Percentiles rank a stretch among this genome's conserved stretches.
phyloP scores from a whole-genome alignment of 2,113 vertebrate species.

The Hymenochirus boettgeri region DNA sequence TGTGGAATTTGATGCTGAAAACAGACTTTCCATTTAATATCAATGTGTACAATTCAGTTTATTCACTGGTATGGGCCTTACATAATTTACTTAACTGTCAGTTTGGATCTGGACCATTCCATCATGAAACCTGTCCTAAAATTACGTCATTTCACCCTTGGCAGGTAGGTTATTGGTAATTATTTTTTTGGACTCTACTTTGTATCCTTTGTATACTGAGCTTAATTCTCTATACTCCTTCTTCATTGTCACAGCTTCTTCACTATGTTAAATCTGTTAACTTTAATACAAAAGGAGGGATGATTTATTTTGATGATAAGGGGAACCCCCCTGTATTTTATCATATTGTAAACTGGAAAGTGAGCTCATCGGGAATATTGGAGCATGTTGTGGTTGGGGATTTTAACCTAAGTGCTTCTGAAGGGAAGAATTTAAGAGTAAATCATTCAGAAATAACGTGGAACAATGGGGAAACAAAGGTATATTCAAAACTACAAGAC shows the following conservation, averaged over 20 bases:
- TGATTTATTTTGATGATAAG: constrained; percentile 22
- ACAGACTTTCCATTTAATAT: constrained; percentile 7
- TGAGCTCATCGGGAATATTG: neutral
- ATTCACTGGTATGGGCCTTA: constrained; percentile 30
- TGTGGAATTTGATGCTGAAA: neutral
- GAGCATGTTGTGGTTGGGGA: constrained; percentile 13
- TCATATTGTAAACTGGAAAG: constrained; percentile 25
- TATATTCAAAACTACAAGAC: no score
- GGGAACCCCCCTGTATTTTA: constrained; percentile 22
- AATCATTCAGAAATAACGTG: constrained; percentile 6
- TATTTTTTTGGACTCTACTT: no score
- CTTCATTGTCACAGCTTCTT: constrained; percentile 53
- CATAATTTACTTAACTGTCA: constrained; percentile 14
- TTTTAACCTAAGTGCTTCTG: constrained; percentile 8
- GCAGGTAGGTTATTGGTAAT: constrained; percentile 32
- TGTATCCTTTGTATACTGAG: no score
- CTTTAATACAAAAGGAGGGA: constrained; percentile 52
- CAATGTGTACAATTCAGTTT: constrained; percentile 32
- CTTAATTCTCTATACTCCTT: neutral
- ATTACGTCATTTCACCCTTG: constrained; percentile 27
- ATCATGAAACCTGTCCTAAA: constrained; percentile 17
- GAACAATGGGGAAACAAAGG: neutral
- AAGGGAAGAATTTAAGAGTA: neutral
- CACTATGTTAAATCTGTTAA: constrained; percentile 54
- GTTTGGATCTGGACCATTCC: constrained; percentile 23